These are phyloP conservation scores for Potamarius usumacintae DNA, from an alignment of 2,113 vertebrate species.

Conservation along the genomic window DNA sequence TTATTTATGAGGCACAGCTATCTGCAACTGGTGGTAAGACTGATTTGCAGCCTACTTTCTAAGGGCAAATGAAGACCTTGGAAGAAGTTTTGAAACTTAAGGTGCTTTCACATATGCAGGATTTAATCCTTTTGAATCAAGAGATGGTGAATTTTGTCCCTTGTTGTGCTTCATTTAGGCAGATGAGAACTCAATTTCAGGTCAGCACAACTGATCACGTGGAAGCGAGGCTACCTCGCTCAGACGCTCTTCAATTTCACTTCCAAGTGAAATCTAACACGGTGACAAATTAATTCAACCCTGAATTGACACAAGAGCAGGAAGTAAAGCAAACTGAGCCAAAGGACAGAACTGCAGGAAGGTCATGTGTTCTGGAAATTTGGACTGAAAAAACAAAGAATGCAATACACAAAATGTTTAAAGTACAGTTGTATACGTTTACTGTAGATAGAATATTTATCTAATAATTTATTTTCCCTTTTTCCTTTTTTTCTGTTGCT, in stretches of 20 bases:
- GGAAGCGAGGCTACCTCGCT: background rate
- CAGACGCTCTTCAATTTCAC: background rate
- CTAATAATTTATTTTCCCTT: background rate
- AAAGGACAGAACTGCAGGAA: background rate
- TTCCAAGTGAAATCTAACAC: background rate
- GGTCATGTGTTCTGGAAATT: background rate
- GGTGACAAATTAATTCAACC: background rate
- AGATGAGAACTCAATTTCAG: constrained; percentile 1
- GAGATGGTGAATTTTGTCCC: background rate
- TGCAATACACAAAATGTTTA: background rate
- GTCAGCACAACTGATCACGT: background rate
- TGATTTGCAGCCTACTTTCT: background rate
- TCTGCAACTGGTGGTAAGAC: background rate
- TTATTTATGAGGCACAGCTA: constrained; percentile 21
- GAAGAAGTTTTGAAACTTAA: background rate
- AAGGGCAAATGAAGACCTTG: background rate
- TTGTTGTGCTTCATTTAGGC: background rate
- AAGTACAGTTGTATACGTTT: background rate
- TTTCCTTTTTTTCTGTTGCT: background rate
- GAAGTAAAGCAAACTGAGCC: background rate
- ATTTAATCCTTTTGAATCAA: background rate
- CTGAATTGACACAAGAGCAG: background rate
- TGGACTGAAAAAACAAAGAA: background rate
- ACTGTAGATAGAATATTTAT: background rate
- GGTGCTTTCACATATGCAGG: background rate